Evolutionary conservation across 1,140 invertebrate species (phyloP).

Genomic region (Scaptomyza pallida): DNA sequence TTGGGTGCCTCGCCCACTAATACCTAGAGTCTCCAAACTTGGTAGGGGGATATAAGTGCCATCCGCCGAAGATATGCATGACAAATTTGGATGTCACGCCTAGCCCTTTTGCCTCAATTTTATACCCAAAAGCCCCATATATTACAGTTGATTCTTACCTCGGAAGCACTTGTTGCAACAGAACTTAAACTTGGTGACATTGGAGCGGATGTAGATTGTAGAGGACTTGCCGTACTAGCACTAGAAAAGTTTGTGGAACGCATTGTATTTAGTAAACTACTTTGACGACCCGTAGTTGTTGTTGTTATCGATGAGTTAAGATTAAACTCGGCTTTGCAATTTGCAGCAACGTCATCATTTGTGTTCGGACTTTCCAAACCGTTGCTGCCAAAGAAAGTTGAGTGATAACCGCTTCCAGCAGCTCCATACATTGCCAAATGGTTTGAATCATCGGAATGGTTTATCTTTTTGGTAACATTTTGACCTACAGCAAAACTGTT

Average conservation of each 20-base stretch:
- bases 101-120: too few species aligned
- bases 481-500: slow-evolving; percentile 45
- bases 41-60: too few species aligned
- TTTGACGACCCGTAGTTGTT: neutral
- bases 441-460: slow-evolving; percentile 53
- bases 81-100: too few species aligned
- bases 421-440: slow-evolving; percentile 38
- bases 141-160: slow-evolving; percentile 85
- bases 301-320: slow-evolving; percentile 30
- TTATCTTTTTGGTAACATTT: neutral
- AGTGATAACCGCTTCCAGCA: slow-evolving; percentile 7
- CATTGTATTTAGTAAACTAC: slow-evolving; percentile 42
- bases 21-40: too few species aligned
- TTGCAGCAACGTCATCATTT: slow-evolving; percentile 12
- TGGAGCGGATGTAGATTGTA: slow-evolving; percentile 74
- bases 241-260: slow-evolving; percentile 42
- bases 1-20: too few species aligned
- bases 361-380: slow-evolving; percentile 18
- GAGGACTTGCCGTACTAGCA: slow-evolving; percentile 60
- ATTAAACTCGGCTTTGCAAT: slow-evolving; percentile 31
- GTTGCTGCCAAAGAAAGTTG: slow-evolving; percentile 20
- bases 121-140: too few species aligned
- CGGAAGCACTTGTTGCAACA: slow-evolving; percentile 89
- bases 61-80: too few species aligned
- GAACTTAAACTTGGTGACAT: slow-evolving; percentile 90